phyloP scores from a whole-genome alignment of 2,113 vertebrate species.

The Cinclus mexicanus region DNA sequence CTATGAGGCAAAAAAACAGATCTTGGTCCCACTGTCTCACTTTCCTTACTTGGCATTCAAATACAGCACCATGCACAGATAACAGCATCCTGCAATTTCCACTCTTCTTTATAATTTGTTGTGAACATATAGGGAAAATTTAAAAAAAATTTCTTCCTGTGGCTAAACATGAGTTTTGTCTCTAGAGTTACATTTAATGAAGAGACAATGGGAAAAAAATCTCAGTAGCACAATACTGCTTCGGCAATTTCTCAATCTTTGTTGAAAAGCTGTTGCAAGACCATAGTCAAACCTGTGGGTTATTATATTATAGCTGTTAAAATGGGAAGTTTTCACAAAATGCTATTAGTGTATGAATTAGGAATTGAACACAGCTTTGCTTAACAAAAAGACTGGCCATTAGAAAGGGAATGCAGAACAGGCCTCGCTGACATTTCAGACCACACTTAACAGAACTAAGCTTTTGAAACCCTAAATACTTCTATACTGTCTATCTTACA shows the following conservation, averaged over 20 bases:
- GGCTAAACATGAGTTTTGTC: neutral
- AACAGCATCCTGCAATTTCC: neutral
- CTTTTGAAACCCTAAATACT: neutral
- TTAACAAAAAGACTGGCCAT: neutral
- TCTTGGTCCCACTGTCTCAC: neutral
- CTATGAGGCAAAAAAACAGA: neutral
- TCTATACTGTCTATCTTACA: neutral
- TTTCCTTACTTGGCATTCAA: neutral
- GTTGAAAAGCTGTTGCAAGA: neutral
- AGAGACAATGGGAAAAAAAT: neutral
- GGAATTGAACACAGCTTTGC: neutral
- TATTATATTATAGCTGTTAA: neutral
- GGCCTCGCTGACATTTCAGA: neutral
- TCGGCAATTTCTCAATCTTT: neutral
- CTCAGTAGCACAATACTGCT: neutral
- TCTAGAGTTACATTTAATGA: neutral
- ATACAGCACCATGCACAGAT: neutral
- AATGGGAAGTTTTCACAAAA: neutral
- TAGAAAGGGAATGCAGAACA: neutral
- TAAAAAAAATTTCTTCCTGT: neutral
- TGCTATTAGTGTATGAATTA: neutral
- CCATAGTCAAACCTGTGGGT: neutral
- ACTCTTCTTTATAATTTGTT: neutral
- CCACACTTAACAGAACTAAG: neutral
- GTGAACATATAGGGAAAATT: neutral